Base-by-base conservation (phyloP, 2,888 invertebrate species). In the Himalopsyche anomala region DNA sequence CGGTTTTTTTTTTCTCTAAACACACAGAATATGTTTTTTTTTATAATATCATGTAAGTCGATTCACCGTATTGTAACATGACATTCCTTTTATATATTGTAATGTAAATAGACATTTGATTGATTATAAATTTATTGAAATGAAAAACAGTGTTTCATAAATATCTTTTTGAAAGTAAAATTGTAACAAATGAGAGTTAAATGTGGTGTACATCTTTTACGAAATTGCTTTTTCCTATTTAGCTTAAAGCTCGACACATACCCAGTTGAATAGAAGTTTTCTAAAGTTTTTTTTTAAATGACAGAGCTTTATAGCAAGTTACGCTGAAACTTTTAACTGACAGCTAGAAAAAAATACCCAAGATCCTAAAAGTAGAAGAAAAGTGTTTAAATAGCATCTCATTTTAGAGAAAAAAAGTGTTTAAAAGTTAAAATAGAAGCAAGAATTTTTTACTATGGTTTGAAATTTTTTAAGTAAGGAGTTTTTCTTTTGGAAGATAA, bases 321-420 rank as follows among this genome's bases (percentile, higher is more conserved):
- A 62, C 28, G 62, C 28, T 19, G 8, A 62, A 62, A 19, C 19
- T 62, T 62, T 19, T 62, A 62, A 62, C 62, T 62, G 62, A 62
- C 62, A 62, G 62, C 62, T 62, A 62, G 62, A 62, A 62, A 62
- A 62, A 62, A 62, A 28, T 28, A 28, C 62, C 62, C 62, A 62
- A 19, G 62, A 62, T 62, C n/a, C 62, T 51, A 51, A 62, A 62
- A 62, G 28, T 19, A 62, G 62, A 62, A 19, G 3, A 62, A 51
- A 62, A 62, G 28, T 62, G 62, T 62, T 62, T 19, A 62, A 28
- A 9, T 62, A 62, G 62, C 28, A 19, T 62, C 28, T 28, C 62
- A 62, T 62, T 28, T 28, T 19, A 19, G 62, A 19, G 8, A 19
- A 62, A 62, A n/a, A 19, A 62, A 62, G 19, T 62, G 62, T 62